Evolutionary conservation across 2,113 vertebrate species (phyloP).

Genomic region (Sapajus apella): DNA sequence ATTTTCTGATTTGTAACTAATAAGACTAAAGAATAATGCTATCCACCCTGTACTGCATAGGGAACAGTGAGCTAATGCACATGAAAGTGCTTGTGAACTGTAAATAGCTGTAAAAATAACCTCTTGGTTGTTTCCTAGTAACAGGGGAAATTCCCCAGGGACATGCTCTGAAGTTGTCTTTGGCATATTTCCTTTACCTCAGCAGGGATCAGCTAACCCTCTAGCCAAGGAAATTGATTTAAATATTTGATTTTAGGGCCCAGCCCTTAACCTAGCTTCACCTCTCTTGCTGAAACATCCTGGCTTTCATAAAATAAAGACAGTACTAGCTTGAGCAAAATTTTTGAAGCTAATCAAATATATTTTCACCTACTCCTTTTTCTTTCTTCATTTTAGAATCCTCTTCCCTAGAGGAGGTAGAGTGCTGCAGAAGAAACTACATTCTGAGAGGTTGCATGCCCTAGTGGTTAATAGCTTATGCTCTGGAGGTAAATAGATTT

Average conservation of each 20-base stretch:
- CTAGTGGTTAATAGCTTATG: constrained; percentile 6
- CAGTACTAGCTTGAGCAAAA: not conserved
- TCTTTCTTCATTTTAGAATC: not conserved
- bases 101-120: constrained; percentile 52
- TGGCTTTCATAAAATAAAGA: not conserved
- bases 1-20: constrained; percentile 19
- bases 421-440: not conserved
- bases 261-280: constrained; percentile 14
- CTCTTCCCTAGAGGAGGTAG: not conserved
- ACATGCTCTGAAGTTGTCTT: constrained; percentile 14
- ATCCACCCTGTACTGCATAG: not conserved
- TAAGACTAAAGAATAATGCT: not conserved
- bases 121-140: constrained; percentile 41
- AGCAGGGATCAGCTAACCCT: not conserved
- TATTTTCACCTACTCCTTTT: not conserved
- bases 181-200: constrained; percentile 46
- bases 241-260: constrained; percentile 29
- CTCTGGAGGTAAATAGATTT: not conserved
- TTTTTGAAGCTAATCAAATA: not conserved
- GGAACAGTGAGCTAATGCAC: constrained; percentile 20
- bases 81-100: not conserved
- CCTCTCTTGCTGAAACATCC: not conserved
- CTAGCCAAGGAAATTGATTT: constrained; percentile 25
- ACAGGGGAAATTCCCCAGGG: not conserved
- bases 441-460: not conserved